Evolutionary conservation across 2,797 vertebrate species (phyloP).

Genomic region (Zalophus californianus): DNA sequence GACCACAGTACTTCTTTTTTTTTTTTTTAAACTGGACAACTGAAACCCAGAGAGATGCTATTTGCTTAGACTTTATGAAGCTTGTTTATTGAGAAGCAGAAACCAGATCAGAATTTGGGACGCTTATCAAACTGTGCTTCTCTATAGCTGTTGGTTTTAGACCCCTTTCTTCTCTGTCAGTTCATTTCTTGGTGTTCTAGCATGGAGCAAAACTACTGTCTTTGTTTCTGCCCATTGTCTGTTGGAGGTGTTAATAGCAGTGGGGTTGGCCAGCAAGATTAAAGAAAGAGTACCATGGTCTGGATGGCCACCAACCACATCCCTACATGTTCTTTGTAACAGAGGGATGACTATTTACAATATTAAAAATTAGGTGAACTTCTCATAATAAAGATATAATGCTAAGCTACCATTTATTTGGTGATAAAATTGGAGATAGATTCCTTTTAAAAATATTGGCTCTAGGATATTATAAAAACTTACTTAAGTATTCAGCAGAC

Average conservation of each 20-base stretch:
- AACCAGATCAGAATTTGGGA: not conserved
- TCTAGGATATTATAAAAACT: not conserved
- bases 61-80: not conserved
- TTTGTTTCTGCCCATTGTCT: not conserved
- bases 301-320: not conserved
- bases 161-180: not conserved
- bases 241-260: not conserved
- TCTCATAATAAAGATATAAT: not conserved
- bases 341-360: not conserved
- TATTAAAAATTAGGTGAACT: too few species aligned
- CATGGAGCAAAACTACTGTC: not conserved
- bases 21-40: not conserved
- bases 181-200: not conserved
- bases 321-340: not conserved
- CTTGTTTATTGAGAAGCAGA: not conserved
- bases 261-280: not conserved
- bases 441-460: not conserved
- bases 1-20: not conserved
- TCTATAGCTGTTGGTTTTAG: not conserved
- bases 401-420: not conserved
- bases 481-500: not conserved
- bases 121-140: not conserved
- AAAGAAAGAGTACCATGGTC: not conserved
- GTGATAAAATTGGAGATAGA: not conserved
- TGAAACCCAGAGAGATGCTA: not conserved